Conservation (phyloP, 2,113 vertebrate species). For the Ictalurus furcatus region DNA sequence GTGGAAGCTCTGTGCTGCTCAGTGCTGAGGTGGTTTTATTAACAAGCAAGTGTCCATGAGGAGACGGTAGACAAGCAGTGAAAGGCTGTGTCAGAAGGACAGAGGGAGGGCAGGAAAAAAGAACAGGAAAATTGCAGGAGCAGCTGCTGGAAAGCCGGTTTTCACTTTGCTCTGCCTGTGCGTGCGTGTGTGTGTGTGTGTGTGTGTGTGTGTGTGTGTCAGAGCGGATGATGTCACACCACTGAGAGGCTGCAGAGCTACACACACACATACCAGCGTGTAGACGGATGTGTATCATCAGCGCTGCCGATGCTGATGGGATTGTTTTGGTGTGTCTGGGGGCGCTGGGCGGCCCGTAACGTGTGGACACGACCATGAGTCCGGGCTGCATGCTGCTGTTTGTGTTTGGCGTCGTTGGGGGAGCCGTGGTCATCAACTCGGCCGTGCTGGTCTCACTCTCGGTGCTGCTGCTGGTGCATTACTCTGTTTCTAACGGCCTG, state of each 20-base stretch:
- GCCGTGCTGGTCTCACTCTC: slow-evolving; percentile 96
- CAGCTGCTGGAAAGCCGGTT: slow-evolving; percentile 45
- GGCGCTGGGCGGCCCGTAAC: slow-evolving; percentile 67
- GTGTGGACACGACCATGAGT: slow-evolving; percentile 86
- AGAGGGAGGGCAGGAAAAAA: neutral
- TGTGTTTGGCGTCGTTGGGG: slow-evolving; percentile 99
- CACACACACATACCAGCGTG: neutral
- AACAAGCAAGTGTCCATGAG: slow-evolving; percentile 46
- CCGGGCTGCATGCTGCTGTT: slow-evolving; percentile 98
- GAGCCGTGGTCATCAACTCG: slow-evolving; percentile 98
- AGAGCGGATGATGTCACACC: slow-evolving; percentile 78
- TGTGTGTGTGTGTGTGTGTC: slow-evolving; percentile 9
- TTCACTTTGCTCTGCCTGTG: neutral
- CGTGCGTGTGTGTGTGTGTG: slow-evolving; percentile 5
- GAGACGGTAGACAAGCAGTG: slow-evolving; percentile 18
- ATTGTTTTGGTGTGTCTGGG: slow-evolving; percentile 77
- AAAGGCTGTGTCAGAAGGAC: neutral
- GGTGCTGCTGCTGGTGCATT: slow-evolving; percentile 97
- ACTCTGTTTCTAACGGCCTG: slow-evolving; percentile 91
- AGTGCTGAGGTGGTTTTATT: slow-evolving; percentile 46
- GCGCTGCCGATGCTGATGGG: slow-evolving; percentile 73
- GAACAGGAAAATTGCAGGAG: slow-evolving; percentile 10
- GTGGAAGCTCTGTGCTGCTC: slow-evolving; percentile 54
- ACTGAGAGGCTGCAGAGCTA: slow-evolving; percentile 73
- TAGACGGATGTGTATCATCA: slow-evolving; percentile 25